phyloP scores from a whole-genome alignment of 2,113 vertebrate species.

The Empidonax traillii region DNA sequence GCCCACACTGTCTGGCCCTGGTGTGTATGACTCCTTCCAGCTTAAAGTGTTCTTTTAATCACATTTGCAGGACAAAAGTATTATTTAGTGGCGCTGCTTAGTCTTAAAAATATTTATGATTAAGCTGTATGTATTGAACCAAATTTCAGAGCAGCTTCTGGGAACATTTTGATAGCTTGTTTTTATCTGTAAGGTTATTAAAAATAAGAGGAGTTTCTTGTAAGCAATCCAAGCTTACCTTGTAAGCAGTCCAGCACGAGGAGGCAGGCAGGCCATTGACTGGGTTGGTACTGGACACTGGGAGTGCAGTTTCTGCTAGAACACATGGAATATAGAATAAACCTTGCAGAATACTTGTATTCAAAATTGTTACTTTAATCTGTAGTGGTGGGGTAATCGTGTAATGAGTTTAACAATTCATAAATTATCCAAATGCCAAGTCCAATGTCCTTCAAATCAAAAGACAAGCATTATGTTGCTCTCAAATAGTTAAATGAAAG shows the following conservation, averaged over 20 bases:
- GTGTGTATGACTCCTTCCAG: neutral
- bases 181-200: neutral
- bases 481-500: neutral
- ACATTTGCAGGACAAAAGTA: neutral
- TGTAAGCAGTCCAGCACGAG: neutral
- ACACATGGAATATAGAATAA: neutral
- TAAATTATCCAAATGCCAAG: neutral
- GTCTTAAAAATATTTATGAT: neutral
- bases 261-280: neutral
- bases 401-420: neutral
- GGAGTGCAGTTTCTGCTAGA: neutral
- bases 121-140: neutral
- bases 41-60: neutral
- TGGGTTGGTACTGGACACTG: neutral
- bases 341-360: neutral
- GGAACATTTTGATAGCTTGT: neutral
- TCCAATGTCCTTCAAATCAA: neutral
- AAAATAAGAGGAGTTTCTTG: neutral
- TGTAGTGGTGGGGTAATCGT: neutral
- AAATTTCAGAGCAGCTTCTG: neutral
- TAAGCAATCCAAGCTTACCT: neutral
- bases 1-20: neutral
- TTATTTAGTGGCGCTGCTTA: neutral
- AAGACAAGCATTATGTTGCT: neutral
- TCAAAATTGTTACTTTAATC: neutral